A percentile compares a stretch with the other conserved stretches of the same genome.
Conservation (phyloP, 2,888 invertebrate species). For the Caradrina clavipalpis region DNA sequence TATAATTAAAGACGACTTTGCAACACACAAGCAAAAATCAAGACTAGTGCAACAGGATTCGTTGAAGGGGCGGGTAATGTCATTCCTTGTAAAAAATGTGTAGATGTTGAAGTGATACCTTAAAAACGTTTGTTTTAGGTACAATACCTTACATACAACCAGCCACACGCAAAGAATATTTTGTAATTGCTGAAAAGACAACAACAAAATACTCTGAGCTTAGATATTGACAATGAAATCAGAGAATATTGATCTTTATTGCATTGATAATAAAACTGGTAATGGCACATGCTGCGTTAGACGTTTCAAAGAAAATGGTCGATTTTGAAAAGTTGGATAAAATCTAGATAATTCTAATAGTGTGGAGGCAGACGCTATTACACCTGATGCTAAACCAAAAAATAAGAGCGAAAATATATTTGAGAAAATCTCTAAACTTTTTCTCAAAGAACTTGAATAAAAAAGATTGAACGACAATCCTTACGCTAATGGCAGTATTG, state of each 20-base stretch:
- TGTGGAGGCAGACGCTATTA: constrained; percentile 51
- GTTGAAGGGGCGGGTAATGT: constrained; percentile 75
- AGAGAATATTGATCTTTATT: constrained; percentile 49
- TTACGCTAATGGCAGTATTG: constrained; percentile 2
- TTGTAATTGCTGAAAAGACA: constrained; percentile 94
- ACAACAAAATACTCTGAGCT: constrained; percentile 90
- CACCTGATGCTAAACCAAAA: background rate
- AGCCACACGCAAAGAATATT: constrained; percentile 96
- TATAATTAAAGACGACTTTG: constrained; percentile 58
- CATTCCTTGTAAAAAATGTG: constrained; percentile 86
- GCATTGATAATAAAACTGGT: constrained; percentile 27
- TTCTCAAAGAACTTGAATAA: background rate
- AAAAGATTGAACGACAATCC: background rate
- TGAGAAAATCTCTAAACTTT: background rate
- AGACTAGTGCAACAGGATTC: constrained; percentile 53
- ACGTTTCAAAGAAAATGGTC: constrained; percentile 34
- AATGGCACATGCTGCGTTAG: constrained; percentile 60
- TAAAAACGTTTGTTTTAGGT: constrained; percentile 81
- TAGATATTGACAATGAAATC: constrained; percentile 63
- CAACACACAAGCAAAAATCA: constrained; percentile 58
- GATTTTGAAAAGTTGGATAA: constrained; percentile 24
- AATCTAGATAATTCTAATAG: constrained; percentile 33
- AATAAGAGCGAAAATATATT: background rate
- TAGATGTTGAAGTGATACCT: constrained; percentile 86
- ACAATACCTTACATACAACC: constrained; percentile 96